Evolutionary conservation across 1,140 invertebrate genomes (phyloP), one percentile per base, ranked within the genome.

Genomic region (Neodiprion fabricii): DNA sequence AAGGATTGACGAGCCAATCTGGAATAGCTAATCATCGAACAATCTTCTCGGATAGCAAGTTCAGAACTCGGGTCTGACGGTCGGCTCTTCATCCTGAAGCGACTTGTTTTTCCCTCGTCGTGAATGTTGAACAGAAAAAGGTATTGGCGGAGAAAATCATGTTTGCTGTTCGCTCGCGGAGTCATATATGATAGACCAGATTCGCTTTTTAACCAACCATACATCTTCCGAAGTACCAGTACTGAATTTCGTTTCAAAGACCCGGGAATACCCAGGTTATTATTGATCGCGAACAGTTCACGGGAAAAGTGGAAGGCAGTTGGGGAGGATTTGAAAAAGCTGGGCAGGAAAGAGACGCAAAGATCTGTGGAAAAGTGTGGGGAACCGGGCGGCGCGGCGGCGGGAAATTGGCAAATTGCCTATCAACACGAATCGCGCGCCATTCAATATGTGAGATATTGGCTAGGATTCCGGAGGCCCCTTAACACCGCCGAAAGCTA

Each of bases 361-460:
- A 1, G 53, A 61, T 61, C 53, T 17, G 28, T 5, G 28, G 53
- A 61, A 61, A 61, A 9, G 8, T 61, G n/a, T 61, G n/a, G 53
- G n/a, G 53, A 61, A 61, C 11, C 65, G 28, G 53, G 14, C 28
- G 70, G 77, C 73, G 76, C 73, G 71, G 75, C 61, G 70, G 77
- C n/a, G 53, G 69, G 72, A 81, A 78, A 81, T 79, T 78, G 80
- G 77, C 76, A 78, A 81, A 81, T 81, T 81, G 76, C 75, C 77
- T 77, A 81, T 81, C 78, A 81, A 78, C 71, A 70, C 74, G 76
- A 78, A 81, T 81, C 76, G 75, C 75, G 67, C 67, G 71, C 76
- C 76, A 77, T 81, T 81, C 77, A 76, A 81, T 81, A 80, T 76
- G 74, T 53, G 74, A 80, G 74, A 80, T 81, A 80, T 81, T 75